Conservation (phyloP, 2,797 vertebrate species). For the Microctenopoma steveboyesi region DNA sequence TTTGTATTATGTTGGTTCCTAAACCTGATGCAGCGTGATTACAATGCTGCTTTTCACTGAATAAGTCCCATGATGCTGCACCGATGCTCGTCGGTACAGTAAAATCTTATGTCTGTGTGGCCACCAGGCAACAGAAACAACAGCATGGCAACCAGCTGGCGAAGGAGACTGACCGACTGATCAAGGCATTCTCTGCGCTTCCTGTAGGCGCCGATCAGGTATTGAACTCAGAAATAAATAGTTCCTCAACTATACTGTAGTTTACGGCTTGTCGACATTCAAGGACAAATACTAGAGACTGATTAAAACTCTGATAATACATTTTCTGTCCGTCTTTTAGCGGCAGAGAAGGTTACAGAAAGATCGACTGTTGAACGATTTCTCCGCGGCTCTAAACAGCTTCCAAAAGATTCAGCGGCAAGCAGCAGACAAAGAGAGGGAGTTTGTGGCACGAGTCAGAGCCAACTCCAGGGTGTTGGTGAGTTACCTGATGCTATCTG, state of each 20-base stretch:
- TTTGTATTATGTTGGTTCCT: neutral
- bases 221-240: slow-evolving; percentile 11
- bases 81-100: neutral
- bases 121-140: slow-evolving; percentile 91
- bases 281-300: neutral
- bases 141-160: slow-evolving; percentile 93
- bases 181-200: slow-evolving; percentile 92
- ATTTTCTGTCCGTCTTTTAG: slow-evolving; percentile 70
- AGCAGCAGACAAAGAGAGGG: slow-evolving; percentile 92
- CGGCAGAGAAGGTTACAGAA: slow-evolving; percentile 95
- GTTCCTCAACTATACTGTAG: neutral
- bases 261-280: neutral
- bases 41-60: neutral
- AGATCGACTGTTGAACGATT: slow-evolving; percentile 93
- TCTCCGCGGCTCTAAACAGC: slow-evolving; percentile 89
- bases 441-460: slow-evolving; percentile 94
- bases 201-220: slow-evolving; percentile 92
- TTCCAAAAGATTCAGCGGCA: slow-evolving; percentile 93
- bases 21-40: neutral
- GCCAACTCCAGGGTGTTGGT: slow-evolving; percentile 94
- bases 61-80: neutral
- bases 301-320: neutral
- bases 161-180: slow-evolving; percentile 93
- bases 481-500: slow-evolving; percentile 64
- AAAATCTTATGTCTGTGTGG: neutral